Evolutionary conservation across 2,888 invertebrate genomes (phyloP), one percentile per base, ranked within the genome.

Genomic region (Dicranocentrus wangi): DNA sequence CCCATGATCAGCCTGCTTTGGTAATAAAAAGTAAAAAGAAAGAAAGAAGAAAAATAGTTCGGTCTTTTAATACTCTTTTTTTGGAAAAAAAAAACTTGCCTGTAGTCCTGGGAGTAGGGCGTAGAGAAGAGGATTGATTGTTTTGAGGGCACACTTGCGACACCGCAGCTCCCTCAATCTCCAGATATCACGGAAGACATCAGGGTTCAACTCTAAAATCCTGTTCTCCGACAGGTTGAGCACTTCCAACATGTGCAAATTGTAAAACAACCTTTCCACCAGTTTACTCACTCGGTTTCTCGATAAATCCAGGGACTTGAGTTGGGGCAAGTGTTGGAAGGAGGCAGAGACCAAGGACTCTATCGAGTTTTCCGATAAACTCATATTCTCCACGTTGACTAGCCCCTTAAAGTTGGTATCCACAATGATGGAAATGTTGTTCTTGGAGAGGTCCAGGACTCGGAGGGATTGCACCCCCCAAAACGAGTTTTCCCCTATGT

Each of bases 401-500:
- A 94, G 91, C 17, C 94, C 94, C 66, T 93, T 91, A 89, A 95
- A 95, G 89, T 94, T 94, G 84, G 93, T 92, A 82, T 93, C 92
- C 65, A 93, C 91, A 70, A 91, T 90, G 71, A 88, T 86, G 55
- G 92, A 92, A 28, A 95, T 91, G 87, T 93, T 94, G 88, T 95
- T 95, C 87, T 91, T 89, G 1, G 93, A 92, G 61, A 95, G 90
- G 88, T 94, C 93, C 85, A 93, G 89, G 21, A 90, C 83, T 84
- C 89, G 88, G 25, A 91, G 88, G 2, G 89, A 88, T 3, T 90
- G 92, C 0, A 94, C 91, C 2, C 94, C 94, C 94, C 94, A 94
- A 88, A 95, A 94, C 0, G 94, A 92, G 87, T 93, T 93, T 86
- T 92, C 91, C 1, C 94, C 94, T 79, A 95, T 93, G 28, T 93